Evolutionary conservation across 2,888 invertebrate species (phyloP).

Genomic region (Andrena fulva): DNA sequence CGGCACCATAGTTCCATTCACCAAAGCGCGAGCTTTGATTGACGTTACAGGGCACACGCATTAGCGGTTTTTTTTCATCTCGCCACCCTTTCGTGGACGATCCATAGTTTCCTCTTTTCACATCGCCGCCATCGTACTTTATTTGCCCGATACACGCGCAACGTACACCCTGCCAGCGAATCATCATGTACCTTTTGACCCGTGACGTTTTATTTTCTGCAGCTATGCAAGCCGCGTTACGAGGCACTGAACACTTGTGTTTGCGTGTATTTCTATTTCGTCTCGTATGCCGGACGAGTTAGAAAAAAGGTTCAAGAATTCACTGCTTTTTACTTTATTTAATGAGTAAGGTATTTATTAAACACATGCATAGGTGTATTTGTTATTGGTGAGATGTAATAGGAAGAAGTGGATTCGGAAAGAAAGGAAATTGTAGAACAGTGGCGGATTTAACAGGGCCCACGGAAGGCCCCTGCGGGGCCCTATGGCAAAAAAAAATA

Average conservation of each 20-base stretch:
- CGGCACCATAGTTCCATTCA: not conserved
- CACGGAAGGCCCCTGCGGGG: no score
- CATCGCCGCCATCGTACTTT: not conserved
- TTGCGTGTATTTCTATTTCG: no score
- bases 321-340: no score
- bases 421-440: no score
- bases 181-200: not conserved
- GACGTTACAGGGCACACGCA: constrained; percentile 34
- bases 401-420: no score
- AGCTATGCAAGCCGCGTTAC: not conserved
- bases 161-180: not conserved
- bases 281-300: no score
- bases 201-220: constrained; percentile 21
- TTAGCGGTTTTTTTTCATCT: constrained; percentile 29
- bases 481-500: no score
- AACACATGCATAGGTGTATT: no score
- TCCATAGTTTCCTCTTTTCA: not conserved
- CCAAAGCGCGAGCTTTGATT: not conserved
- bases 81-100: not conserved
- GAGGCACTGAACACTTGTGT: not conserved
- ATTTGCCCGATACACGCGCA: not conserved
- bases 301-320: no score
- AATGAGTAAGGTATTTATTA: no score
- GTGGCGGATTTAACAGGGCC: no score
- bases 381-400: no score